These are phyloP conservation scores for Germaria angustata DNA, from an alignment of 2,888 invertebrate genomes.

Conservation along the genomic window DNA sequence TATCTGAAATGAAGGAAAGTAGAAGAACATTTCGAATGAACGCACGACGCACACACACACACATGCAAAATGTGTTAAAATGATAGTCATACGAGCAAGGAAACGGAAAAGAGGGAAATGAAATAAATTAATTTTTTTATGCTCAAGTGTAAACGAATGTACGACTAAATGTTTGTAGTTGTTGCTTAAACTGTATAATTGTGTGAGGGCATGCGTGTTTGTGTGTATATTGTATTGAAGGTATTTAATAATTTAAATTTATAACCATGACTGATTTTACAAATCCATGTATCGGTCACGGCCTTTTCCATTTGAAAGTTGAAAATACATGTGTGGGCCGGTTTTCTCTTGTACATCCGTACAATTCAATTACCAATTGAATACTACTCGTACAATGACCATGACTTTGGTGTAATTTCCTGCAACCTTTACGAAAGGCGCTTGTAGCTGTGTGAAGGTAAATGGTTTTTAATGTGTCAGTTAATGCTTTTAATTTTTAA, in stretches of 20 bases:
- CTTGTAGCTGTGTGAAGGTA: neutral
- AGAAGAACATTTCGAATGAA: no score
- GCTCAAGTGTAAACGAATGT: neutral
- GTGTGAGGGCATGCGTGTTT: neutral
- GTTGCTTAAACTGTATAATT: neutral
- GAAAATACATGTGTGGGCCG: neutral
- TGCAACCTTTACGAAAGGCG: neutral
- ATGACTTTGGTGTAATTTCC: conserved; percentile 43
- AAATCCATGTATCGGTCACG: conserved; percentile 20
- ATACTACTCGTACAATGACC: conserved; percentile 21
- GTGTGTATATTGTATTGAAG: neutral
- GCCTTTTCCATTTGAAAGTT: neutral
- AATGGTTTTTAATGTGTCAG: conserved; percentile 15
- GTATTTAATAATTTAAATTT: conserved; percentile 48
- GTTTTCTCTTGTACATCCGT: neutral
- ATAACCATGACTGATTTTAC: conserved; percentile 34
- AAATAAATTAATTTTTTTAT: neutral
- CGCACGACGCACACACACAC: neutral
- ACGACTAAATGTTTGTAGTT: neutral
- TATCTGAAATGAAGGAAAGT: conserved; percentile 69
- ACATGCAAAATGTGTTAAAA: conserved; percentile 9
- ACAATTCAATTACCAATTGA: conserved; percentile 16
- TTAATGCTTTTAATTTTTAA: conserved; percentile 27
- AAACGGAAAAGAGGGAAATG: conserved; percentile 15
- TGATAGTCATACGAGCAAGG: conserved; percentile 3